Percentiles rank a stretch among this genome's conserved stretches.
These are phyloP conservation scores for Tachina fera DNA, from an alignment of 2,888 invertebrate genomes.

Conservation along the genomic window DNA sequence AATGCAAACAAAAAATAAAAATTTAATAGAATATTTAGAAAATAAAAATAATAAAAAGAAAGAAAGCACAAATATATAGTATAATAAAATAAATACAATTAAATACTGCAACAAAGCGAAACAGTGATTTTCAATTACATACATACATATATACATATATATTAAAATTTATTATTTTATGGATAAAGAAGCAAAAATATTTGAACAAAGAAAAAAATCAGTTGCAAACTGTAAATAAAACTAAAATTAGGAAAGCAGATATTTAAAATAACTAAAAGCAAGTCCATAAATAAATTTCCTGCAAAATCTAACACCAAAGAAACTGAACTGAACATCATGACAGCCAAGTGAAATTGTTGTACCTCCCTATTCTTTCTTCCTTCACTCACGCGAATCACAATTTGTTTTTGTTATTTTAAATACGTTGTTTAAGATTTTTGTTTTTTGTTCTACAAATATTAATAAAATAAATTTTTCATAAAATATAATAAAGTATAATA, in stretches of 20 bases:
- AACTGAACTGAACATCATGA: slow-evolving; percentile 38
- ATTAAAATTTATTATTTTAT: slow-evolving; percentile 25
- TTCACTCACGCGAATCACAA: background rate
- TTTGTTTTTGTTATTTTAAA: slow-evolving; percentile 12
- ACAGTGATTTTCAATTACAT: slow-evolving; percentile 11
- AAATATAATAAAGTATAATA: slow-evolving; percentile 28
- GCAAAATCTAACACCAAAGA: slow-evolving; percentile 13
- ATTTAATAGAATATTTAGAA: background rate
- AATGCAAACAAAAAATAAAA: background rate
- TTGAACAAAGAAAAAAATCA: slow-evolving; percentile 7
- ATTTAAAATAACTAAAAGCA: slow-evolving; percentile 22
- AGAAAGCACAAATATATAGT: slow-evolving; percentile 37
- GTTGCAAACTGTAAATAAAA: slow-evolving; percentile 15
- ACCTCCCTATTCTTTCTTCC: background rate
- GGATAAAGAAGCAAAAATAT: slow-evolving; percentile 14
- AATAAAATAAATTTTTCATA: slow-evolving; percentile 36
- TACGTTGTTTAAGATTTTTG: background rate
- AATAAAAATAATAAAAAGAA: slow-evolving; percentile 1
- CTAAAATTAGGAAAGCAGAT: no score
- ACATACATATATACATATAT: background rate
- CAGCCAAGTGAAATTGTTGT: slow-evolving; percentile 43
- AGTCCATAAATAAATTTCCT: slow-evolving; percentile 13
- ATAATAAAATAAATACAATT: slow-evolving; percentile 13
- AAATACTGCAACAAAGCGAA: background rate
- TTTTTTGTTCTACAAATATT: background rate